Base-by-base conservation (phyloP, 1,140 invertebrate genomes). In the Solenopsis fugax region DNA sequence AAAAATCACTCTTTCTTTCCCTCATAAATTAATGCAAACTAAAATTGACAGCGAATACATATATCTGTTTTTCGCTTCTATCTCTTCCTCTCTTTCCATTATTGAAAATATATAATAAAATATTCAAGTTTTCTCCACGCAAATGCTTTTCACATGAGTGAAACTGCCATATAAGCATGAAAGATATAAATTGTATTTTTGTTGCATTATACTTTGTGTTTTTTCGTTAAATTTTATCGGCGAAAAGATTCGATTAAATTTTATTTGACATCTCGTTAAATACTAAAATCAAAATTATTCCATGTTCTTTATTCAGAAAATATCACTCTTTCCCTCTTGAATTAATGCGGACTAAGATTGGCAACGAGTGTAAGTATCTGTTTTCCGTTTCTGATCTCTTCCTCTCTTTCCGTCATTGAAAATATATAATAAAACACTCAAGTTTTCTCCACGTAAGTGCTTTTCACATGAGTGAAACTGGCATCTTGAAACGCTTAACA, bases 81-180 rank as follows among this genome's bases (percentile, higher is more conserved):
- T 6, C 37, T 67, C 64, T 21, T n/a, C 9, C 73, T 76, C 72
- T 52, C 72, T 45, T 45, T 58, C 4, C 37, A 45, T 5, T 24
- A 56, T 41, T 54, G 34, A 80, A 67, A 54, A 69, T 69, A 21
- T 21, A 80, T 64, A 21, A 48, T 58, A 67, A 65, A 21, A 80
- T 1, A 37, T 13, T 1, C 16, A 24, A 69, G 7, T 37, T 54
- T 52, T 24, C 16, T 56, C n/a, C 21, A 34, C 56, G 3, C 13
- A 77, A 41, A 18, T 16, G 13, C n/a, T 67, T 69, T 80, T 69
- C 48, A 45, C 21, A 3, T 34, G 29, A 29, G 29, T 29, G 29
- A 29, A 29, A 29, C 29, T 4, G 16, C 37, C 16, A 4, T n/a
- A 24, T 45, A n/a, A 76, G 34, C 54, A 13, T 1, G n/a, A 48